Evolutionary conservation across 2,888 invertebrate species (phyloP).

Genomic region (Caenorhabditis zanzibari): DNA sequence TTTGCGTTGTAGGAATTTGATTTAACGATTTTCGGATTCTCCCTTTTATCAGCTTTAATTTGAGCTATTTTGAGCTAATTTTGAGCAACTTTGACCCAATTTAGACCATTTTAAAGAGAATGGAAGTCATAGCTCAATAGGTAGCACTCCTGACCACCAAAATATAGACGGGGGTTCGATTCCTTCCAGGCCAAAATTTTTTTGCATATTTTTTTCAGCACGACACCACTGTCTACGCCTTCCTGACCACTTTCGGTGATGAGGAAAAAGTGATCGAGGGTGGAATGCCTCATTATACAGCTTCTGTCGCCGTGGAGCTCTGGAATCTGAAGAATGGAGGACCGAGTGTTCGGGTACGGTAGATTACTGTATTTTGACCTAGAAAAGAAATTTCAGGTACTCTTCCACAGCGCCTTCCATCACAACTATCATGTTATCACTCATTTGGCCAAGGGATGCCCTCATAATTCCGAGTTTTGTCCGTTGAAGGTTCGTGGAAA

Average conservation of each 20-base stretch:
- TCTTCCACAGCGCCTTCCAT: conserved; percentile 80
- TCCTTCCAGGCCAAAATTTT: too few species aligned
- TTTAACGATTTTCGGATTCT: too few species aligned
- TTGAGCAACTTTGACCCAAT: background rate
- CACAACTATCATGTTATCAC: conserved; percentile 78
- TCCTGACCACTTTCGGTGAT: conserved; percentile 81
- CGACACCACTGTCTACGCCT: conserved; percentile 81
- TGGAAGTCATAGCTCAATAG: too few species aligned
- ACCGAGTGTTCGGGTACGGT: conserved; percentile 72
- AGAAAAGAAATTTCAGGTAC: conserved; percentile 48
- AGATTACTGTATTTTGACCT: too few species aligned
- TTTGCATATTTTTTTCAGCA: too few species aligned
- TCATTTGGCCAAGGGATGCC: conserved; percentile 77
- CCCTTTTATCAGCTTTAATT: too few species aligned
- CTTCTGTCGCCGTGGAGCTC: conserved; percentile 79
- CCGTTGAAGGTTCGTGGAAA: conserved; percentile 64
- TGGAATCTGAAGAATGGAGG: conserved; percentile 76
- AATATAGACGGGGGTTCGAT: too few species aligned
- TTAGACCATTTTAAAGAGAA: too few species aligned
- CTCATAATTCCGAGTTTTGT: conserved; percentile 73
- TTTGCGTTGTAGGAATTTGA: too few species aligned
- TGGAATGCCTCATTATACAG: conserved; percentile 81
- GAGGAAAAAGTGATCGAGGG: conserved; percentile 79
- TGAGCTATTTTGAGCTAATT: too few species aligned
- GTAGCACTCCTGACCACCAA: too few species aligned